Base-by-base conservation (phyloP, 2,113 vertebrate species). In the Nothobranchius furzeri region DNA sequence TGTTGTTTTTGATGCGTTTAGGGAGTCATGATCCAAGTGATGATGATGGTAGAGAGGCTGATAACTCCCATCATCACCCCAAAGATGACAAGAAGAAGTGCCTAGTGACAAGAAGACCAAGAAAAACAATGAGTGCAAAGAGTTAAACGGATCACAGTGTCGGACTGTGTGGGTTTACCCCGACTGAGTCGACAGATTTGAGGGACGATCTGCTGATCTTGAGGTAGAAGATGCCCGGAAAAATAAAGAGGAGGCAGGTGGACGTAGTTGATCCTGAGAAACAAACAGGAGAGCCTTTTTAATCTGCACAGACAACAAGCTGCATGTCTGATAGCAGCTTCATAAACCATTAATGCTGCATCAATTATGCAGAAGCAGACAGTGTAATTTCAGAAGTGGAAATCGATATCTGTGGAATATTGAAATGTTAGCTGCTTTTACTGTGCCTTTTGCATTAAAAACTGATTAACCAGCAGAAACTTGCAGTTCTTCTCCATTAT, bases 161-260 rank as follows among this genome's bases (percentile, higher is more conserved):
- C 0, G n/a, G 35, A 57, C 10, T 20, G 6, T 55, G 6, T 14
- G 43, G 74, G 68, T 88, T 86, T 95, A 98, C 96, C 91, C 93
- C 93, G 6, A 96, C 70, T 50, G 94, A 95, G 81, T 94, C 94
- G 25, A 82, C 76, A 8, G 96, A 96, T 47, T 87, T 56, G 49
- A 95, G 90, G 30, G 93, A 90, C 54, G 93, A 93, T 78, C 76
- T 89, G 89, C 92, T 94, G 75, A 98, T 93, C 86, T 94, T 96
- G 69, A 98, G 93, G 90, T 95, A 96, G 91, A 99, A 96, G 1
- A 98, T 79, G 52, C 95, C 96, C 5, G 98, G 97, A 82, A 94
- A 99, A 46, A 90, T 64, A 82, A 87, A 89, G 64, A 90, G 54
- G 30, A 90, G 78, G 46, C 76, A 86, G 84, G 74, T 87, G 72